Evolutionary conservation across 2,888 invertebrate genomes (phyloP).

Genomic region (Myopa testacea): DNA sequence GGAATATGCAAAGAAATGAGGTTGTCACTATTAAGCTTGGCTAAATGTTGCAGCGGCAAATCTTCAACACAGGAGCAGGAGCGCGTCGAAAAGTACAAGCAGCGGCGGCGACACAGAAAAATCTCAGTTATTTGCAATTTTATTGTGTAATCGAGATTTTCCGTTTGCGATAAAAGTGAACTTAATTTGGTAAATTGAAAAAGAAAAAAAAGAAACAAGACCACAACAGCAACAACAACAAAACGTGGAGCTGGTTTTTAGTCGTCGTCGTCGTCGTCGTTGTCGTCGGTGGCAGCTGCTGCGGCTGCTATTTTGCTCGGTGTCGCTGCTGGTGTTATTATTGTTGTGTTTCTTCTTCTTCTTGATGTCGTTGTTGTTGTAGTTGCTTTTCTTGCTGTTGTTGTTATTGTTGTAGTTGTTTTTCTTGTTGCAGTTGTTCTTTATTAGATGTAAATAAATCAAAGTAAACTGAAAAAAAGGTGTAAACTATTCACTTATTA

Average conservation of each 20-base stretch:
- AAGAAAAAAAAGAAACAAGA: not conserved
- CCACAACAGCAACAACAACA: no score
- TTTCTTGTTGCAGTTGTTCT: no score
- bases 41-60: conserved; percentile 28
- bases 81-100: not conserved
- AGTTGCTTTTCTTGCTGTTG: no score
- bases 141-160: conserved; percentile 38
- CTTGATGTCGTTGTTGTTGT: no score
- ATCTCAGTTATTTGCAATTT: conserved; percentile 40
- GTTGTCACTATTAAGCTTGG: conserved; percentile 29
- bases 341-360: no score
- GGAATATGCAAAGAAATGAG: conserved; percentile 33
- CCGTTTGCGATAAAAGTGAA: conserved; percentile 27
- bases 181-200: conserved; percentile 29
- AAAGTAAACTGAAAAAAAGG: no score
- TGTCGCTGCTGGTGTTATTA: no score
- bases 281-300: not conserved
- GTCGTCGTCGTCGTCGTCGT: not conserved
- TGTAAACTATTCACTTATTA: no score
- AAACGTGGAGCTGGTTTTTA: no score
- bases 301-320: not conserved
- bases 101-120: conserved; percentile 18
- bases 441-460: no score
- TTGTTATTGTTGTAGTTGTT: no score
- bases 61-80: not conserved